These are phyloP conservation scores for Popillia japonica DNA, from an alignment of 1,140 invertebrate species.

Conservation along the genomic window DNA sequence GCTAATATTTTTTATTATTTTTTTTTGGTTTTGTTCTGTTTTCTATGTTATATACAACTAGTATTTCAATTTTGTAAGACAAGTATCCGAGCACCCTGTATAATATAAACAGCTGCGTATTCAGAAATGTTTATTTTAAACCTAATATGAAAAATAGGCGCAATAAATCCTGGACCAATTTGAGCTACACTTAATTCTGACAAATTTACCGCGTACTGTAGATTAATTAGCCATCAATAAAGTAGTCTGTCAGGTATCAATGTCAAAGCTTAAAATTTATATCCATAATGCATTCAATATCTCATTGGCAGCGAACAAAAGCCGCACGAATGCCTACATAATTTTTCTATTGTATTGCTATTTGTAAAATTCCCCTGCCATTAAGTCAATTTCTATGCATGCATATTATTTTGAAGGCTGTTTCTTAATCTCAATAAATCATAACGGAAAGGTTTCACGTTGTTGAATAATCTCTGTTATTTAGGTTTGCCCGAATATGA, in stretches of 20 bases:
- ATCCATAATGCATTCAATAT: not conserved
- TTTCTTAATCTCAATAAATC: constrained; percentile 25
- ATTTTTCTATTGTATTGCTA: constrained; percentile 19
- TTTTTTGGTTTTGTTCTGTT: too few relatives aligned
- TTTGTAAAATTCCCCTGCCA: not conserved
- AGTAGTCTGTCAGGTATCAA: not conserved
- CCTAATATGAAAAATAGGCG: not conserved
- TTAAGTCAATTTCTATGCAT: constrained; percentile 19
- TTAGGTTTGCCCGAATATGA: constrained; percentile 26
- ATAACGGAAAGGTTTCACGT: constrained; percentile 19
- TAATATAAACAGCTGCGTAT: too few relatives aligned
- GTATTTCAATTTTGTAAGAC: too few relatives aligned
- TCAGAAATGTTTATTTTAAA: too few relatives aligned
- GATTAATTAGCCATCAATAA: not conserved
- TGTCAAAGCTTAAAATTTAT: constrained; percentile 11
- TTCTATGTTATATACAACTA: too few relatives aligned
- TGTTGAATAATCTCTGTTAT: not conserved
- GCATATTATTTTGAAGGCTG: constrained; percentile 8
- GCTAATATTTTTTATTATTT: too few relatives aligned
- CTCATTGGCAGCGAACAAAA: not conserved
- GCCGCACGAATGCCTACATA: not conserved
- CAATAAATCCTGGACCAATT: not conserved
- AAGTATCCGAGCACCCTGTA: too few relatives aligned
- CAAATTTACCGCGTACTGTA: not conserved
- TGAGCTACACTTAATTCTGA: not conserved